phyloP scores from a whole-genome alignment of 2,113 vertebrate genomes.

The Orycteropus afer region DNA sequence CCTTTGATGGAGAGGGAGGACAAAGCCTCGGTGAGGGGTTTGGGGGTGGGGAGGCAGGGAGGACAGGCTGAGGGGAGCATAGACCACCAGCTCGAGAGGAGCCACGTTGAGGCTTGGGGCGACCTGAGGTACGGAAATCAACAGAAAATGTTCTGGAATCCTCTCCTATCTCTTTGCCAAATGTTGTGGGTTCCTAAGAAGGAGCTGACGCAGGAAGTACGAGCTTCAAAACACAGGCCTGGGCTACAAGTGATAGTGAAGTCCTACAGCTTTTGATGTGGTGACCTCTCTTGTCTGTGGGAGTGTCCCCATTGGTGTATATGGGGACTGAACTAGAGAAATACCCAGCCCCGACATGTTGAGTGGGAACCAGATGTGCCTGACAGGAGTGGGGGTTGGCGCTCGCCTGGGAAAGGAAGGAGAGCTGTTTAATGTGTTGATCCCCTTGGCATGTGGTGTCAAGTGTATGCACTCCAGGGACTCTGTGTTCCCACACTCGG shows the following conservation, averaged over 20 bases:
- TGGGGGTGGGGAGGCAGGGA: background rate
- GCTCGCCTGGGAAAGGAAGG: slow-evolving; percentile 66
- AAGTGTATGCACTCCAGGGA: background rate
- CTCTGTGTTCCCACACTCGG: slow-evolving; percentile 59
- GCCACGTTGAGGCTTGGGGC: too few species aligned
- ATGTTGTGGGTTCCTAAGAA: slow-evolving; percentile 16
- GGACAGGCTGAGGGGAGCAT: background rate
- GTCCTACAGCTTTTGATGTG: slow-evolving; percentile 59
- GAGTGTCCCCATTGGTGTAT: slow-evolving; percentile 58
- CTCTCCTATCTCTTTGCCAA: slow-evolving; percentile 40
- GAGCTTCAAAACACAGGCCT: slow-evolving; percentile 25
- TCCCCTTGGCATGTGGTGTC: slow-evolving; percentile 51
- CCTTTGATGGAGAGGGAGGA: background rate
- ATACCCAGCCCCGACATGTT: slow-evolving; percentile 47
- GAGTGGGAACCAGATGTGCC: slow-evolving; percentile 67
- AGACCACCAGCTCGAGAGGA: background rate
- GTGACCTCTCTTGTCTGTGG: slow-evolving; percentile 55
- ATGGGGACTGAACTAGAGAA: slow-evolving; percentile 64
- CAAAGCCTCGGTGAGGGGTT: background rate
- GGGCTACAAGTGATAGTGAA: background rate
- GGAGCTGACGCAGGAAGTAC: background rate
- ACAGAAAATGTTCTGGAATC: background rate
- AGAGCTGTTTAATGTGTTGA: slow-evolving; percentile 33
- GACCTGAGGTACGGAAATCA: slow-evolving; percentile 8
- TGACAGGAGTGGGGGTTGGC: background rate